phyloP scores from a whole-genome alignment of 2,113 vertebrate genomes.

The Carassius auratus region DNA sequence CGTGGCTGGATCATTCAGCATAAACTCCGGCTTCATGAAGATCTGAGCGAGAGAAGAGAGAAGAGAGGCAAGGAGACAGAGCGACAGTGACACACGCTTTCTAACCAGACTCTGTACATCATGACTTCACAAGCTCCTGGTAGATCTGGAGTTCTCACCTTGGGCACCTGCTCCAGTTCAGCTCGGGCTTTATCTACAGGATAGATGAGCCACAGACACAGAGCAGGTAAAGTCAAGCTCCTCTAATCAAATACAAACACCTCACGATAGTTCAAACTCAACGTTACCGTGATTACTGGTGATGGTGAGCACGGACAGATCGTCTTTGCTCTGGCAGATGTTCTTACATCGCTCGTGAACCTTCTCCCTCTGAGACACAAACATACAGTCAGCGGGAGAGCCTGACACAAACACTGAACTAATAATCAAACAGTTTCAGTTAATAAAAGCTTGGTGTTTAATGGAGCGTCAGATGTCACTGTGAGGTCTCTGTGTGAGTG shows the following conservation, averaged over 20 bases:
- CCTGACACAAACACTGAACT: no score
- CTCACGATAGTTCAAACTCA: neutral
- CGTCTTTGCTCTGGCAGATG: slow-evolving; percentile 88
- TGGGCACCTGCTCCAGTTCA: slow-evolving; percentile 97
- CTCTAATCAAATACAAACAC: neutral
- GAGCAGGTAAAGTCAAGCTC: neutral
- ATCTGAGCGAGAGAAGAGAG: slow-evolving; percentile 76
- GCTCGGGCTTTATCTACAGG: slow-evolving; percentile 91
- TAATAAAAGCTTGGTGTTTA: no score
- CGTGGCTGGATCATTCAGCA: slow-evolving; percentile 90
- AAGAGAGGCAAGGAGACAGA: no score
- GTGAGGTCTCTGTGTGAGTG: neutral
- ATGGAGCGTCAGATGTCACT: no score
- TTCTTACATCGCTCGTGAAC: slow-evolving; percentile 90
- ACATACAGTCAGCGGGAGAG: neutral
- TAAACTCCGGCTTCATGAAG: slow-evolving; percentile 98
- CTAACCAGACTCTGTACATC: no score
- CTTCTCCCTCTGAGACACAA: slow-evolving; percentile 85
- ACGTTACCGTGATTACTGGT: slow-evolving; percentile 81
- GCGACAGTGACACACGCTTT: no score
- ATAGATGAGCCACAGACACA: neutral
- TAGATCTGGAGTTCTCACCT: slow-evolving; percentile 77
- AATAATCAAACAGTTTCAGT: no score
- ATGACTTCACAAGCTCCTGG: no score
- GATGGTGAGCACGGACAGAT: slow-evolving; percentile 78